Conservation (phyloP, 2,888 invertebrate genomes). For the Erpobdella octoculata region DNA sequence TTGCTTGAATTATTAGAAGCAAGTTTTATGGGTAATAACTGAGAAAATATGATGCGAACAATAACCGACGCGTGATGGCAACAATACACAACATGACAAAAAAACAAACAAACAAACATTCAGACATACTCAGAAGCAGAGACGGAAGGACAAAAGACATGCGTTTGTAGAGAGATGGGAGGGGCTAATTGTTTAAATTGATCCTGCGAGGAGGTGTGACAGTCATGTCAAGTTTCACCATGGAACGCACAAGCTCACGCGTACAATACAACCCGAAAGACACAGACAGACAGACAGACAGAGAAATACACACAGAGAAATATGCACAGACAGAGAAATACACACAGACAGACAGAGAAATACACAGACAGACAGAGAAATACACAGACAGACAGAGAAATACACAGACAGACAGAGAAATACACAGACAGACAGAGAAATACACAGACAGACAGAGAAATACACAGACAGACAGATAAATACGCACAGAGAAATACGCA, state of each 20-base stretch:
- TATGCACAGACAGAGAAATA: background rate
- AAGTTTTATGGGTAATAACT: too few relatives aligned
- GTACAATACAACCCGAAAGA: too few relatives aligned
- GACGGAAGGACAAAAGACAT: too few relatives aligned
- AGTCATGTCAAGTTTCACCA: background rate
- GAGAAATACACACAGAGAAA: background rate
- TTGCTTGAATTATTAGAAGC: too few relatives aligned
- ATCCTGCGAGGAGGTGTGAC: background rate
- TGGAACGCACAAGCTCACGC: too few relatives aligned
- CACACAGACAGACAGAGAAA: background rate
- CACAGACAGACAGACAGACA: background rate
- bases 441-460: background rate
- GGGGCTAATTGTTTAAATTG: slow-evolving; percentile 3
- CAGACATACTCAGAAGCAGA: too few relatives aligned
- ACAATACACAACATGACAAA: too few relatives aligned
- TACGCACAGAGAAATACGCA: background rate
- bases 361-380: background rate
- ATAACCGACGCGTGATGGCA: too few relatives aligned
- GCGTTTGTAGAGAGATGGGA: too few relatives aligned
- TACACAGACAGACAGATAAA: background rate
- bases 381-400: background rate
- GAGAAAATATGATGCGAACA: too few relatives aligned
- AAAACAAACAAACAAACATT: too few relatives aligned
- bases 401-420: background rate
- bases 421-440: background rate